Percentiles rank a stretch among this genome's conserved stretches.
Conservation (phyloP, 2,888 invertebrate genomes). For the Heliothis peltigera region DNA sequence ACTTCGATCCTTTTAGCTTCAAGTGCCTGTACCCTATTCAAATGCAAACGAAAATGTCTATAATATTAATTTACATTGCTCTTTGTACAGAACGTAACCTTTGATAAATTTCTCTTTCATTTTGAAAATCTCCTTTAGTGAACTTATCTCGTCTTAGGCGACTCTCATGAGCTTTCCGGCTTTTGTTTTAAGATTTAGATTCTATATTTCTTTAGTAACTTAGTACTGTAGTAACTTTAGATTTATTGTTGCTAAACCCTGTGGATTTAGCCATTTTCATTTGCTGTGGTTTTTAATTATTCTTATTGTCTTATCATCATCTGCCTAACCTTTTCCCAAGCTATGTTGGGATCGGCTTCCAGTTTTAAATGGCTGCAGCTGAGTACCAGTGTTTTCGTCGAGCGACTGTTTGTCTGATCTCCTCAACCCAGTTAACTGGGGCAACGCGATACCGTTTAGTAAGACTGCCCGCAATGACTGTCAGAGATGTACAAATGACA, state of each 20-base stretch:
- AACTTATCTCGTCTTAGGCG: slow-evolving; percentile 76
- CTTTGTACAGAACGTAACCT: slow-evolving; percentile 76
- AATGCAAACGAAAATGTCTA: slow-evolving; percentile 79
- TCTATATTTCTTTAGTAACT: slow-evolving; percentile 73
- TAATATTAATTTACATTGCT: slow-evolving; percentile 85
- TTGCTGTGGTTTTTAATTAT: slow-evolving; percentile 30
- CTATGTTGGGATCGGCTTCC: too few relatives aligned
- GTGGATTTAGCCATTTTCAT: slow-evolving; percentile 33
- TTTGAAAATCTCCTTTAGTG: slow-evolving; percentile 67
- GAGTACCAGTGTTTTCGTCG: too few relatives aligned
- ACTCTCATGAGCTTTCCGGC: slow-evolving; percentile 73
- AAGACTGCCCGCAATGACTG: too few relatives aligned
- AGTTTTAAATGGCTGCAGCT: too few relatives aligned
- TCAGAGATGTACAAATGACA: too few relatives aligned
- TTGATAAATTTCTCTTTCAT: slow-evolving; percentile 77
- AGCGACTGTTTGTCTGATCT: too few relatives aligned
- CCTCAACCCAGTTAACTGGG: too few relatives aligned
- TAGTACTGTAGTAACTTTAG: too few relatives aligned
- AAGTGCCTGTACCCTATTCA: slow-evolving; percentile 72
- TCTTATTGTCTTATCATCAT: too few relatives aligned
- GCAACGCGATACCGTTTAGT: too few relatives aligned
- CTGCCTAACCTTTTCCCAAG: too few relatives aligned
- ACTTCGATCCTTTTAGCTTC: slow-evolving; percentile 71
- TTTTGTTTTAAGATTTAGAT: slow-evolving; percentile 78
- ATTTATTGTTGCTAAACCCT: slow-evolving; percentile 53